These are phyloP conservation scores for Brachionus plicatilis DNA, from an alignment of 1,140 invertebrate genomes.

Conservation along the genomic window DNA sequence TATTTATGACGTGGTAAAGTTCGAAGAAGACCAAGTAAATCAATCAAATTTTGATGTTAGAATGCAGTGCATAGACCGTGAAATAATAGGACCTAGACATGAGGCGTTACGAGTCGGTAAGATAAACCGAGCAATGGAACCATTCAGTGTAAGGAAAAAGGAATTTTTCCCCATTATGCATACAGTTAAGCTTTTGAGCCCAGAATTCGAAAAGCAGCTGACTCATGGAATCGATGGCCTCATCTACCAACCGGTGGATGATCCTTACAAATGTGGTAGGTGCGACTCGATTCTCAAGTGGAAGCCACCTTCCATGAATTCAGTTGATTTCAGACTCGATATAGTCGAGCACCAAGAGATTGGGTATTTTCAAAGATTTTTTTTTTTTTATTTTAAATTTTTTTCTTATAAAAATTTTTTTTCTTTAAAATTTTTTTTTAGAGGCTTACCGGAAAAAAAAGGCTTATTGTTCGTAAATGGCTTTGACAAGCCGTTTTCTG, in stretches of 20 bases:
- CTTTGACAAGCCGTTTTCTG: slow-evolving; percentile 62
- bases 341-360: slow-evolving; percentile 64
- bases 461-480: slow-evolving; percentile 76
- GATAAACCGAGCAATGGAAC: slow-evolving; percentile 71
- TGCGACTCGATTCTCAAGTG: slow-evolving; percentile 87
- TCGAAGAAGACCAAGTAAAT: slow-evolving; percentile 71
- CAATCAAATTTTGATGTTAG: slow-evolving; percentile 72
- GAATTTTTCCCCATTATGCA: slow-evolving; percentile 77
- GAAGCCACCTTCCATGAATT: slow-evolving; percentile 89
- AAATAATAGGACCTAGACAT: slow-evolving; percentile 66
- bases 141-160: slow-evolving; percentile 70
- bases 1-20: slow-evolving; percentile 87
- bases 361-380: neutral
- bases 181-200: slow-evolving; percentile 67
- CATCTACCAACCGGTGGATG: slow-evolving; percentile 86
- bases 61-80: slow-evolving; percentile 67
- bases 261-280: slow-evolving; percentile 74
- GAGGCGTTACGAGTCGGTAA: slow-evolving; percentile 68
- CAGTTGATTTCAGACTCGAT: slow-evolving; percentile 86
- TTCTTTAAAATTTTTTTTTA: slow-evolving; percentile 54
- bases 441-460: slow-evolving; percentile 67
- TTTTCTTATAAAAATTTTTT: neutral
- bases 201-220: slow-evolving; percentile 76
- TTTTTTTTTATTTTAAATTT: neutral
- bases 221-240: slow-evolving; percentile 93